Evolutionary conservation across 2,113 vertebrate genomes (phyloP).

Genomic region (Acanthochromis polyacanthus): DNA sequence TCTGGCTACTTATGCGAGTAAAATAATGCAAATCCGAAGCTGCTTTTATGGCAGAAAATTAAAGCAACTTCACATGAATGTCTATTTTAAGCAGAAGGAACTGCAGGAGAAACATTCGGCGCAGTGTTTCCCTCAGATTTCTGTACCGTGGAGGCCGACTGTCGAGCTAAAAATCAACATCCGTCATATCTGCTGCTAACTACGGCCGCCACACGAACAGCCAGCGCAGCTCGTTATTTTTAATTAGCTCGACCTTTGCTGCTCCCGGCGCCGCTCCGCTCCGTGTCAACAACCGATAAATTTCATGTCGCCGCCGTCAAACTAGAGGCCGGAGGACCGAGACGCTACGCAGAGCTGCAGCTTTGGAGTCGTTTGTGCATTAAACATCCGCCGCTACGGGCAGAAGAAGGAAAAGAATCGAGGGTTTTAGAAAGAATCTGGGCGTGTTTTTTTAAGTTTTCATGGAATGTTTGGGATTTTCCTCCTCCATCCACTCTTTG

Average conservation of each 20-base stretch:
- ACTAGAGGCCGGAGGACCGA: constrained; percentile 48
- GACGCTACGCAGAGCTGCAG: constrained; percentile 36
- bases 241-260: constrained; percentile 44
- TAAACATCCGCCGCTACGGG: constrained; percentile 16
- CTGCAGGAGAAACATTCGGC: not conserved
- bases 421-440: constrained; percentile 1
- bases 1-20: no score
- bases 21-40: no score
- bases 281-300: not conserved
- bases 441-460: constrained; percentile 8
- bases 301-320: constrained; percentile 23
- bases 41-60: no score
- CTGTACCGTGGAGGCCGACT: not conserved
- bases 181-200: not conserved
- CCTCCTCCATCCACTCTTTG: not conserved
- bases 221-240: constrained; percentile 37
- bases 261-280: not conserved
- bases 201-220: not conserved
- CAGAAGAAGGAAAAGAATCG: not conserved
- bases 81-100: no score
- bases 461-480: constrained; percentile 72
- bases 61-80: no score
- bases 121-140: not conserved
- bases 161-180: constrained; percentile 11
- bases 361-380: constrained; percentile 60